Evolutionary conservation across 92 coral and sea anemone genomes (phyloP).

Genomic region (Epizoanthus ramosus): DNA sequence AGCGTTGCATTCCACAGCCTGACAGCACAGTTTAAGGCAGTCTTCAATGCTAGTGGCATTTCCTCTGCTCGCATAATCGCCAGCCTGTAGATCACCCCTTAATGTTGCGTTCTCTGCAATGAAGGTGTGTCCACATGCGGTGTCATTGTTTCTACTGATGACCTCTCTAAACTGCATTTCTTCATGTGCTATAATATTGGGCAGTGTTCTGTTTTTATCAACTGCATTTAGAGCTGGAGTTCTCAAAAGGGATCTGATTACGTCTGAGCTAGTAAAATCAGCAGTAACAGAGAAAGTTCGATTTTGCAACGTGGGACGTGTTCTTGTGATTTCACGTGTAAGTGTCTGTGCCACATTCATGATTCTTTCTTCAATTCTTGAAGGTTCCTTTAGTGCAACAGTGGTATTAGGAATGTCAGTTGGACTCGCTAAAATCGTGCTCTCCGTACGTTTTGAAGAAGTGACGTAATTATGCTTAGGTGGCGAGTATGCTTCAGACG

Average conservation of each 20-base stretch:
- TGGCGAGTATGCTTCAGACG: background rate
- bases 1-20: conserved; percentile 72
- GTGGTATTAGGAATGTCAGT: background rate
- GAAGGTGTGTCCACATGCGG: conserved; percentile 70
- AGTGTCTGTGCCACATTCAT: background rate
- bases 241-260: background rate
- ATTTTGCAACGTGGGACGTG: background rate
- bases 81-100: conserved; percentile 68
- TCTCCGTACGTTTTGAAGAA: background rate
- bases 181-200: conserved; percentile 6
- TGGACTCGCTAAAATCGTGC: background rate
- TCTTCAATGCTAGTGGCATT: conserved; percentile 67
- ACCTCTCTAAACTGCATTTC: conserved; percentile 46
- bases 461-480: background rate
- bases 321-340: background rate
- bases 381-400: background rate
- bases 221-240: background rate
- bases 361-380: background rate
- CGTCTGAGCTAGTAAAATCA: background rate
- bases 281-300: background rate
- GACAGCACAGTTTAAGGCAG: conserved; percentile 79
- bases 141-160: conserved; percentile 32
- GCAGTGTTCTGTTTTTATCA: background rate
- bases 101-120: conserved; percentile 76
- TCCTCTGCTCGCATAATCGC: conserved; percentile 63